A percentile compares a stretch with the other conserved stretches of the same genome.
phyloP scores from a whole-genome alignment of 2,888 invertebrate species.

The Torymus auratus region DNA sequence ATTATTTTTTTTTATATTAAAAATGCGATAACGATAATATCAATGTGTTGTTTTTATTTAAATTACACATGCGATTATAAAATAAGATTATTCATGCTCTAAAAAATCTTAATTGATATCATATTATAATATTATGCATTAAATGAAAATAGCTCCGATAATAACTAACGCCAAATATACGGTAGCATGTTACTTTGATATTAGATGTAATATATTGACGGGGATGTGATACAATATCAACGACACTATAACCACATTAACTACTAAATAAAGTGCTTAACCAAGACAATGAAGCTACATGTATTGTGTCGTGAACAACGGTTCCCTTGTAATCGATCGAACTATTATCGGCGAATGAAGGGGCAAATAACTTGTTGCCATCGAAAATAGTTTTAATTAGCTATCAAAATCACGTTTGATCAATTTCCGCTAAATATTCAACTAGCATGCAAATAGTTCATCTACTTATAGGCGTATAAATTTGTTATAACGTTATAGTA shows the following conservation, averaged over 20 bases:
- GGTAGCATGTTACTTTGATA: no score
- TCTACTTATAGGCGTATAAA: not conserved
- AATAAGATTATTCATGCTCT: no score
- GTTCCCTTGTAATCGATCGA: constrained; percentile 6
- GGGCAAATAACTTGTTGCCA: constrained; percentile 1
- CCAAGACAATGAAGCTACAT: constrained; percentile 11
- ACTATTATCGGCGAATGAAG: constrained; percentile 2
- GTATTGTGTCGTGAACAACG: not conserved
- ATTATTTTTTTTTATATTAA: no score
- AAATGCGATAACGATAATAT: no score
- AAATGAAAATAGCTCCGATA: no score
- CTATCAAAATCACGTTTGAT: not conserved
- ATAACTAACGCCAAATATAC: no score
- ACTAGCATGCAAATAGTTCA: constrained; percentile 9
- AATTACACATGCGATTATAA: no score
- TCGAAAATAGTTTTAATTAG: constrained; percentile 23
- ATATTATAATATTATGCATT: no score
- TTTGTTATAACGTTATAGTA: not conserved
- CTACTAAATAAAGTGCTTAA: constrained; percentile 16
- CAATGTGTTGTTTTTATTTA: no score
- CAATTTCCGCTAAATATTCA: not conserved
- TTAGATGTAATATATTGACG: no score
- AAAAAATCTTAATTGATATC: no score
- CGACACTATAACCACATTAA: constrained; percentile 14
- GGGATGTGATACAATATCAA: no score